These are phyloP conservation scores for Ceyx melanurus DNA, from an alignment of 2,113 vertebrate species.

Conservation along the genomic window DNA sequence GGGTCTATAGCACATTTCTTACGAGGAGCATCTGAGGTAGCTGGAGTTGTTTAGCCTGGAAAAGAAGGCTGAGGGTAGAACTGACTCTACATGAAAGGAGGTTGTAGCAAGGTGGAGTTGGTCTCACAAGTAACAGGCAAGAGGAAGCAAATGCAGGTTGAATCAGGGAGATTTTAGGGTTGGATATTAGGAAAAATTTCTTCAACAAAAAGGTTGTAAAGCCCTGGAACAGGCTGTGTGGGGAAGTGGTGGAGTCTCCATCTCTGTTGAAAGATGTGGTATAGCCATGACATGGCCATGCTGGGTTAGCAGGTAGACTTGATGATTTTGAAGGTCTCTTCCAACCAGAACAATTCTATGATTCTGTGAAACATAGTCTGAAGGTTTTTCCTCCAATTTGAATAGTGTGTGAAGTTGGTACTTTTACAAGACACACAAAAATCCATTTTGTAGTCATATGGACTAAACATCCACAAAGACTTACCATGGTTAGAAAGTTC, in stretches of 20 bases:
- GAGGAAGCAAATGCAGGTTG: not conserved
- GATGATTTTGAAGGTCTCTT: not conserved
- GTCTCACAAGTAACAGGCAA: too few relatives aligned
- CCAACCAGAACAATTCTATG: not conserved
- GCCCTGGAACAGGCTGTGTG: not conserved
- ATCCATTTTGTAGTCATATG: not conserved
- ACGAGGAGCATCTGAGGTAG: not conserved
- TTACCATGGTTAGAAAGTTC: not conserved
- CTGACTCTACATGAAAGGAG: too few relatives aligned
- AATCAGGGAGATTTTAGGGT: not conserved
- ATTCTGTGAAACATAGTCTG: not conserved
- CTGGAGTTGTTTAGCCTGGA: not conserved
- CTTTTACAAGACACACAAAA: not conserved
- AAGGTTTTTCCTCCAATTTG: not conserved
- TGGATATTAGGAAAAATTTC: not conserved
- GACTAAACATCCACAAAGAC: not conserved
- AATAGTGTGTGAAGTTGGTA: not conserved
- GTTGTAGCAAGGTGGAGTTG: too few relatives aligned
- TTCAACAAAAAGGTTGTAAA: not conserved
- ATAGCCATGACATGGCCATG: not conserved
- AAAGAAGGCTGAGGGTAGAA: not conserved
- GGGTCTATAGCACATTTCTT: not conserved
- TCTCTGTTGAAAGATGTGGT: not conserved
- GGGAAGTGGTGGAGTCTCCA: not conserved
- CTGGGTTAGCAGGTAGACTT: not conserved